Evolutionary conservation across 2,113 vertebrate genomes (phyloP).

Genomic region (Hyla sarda): DNA sequence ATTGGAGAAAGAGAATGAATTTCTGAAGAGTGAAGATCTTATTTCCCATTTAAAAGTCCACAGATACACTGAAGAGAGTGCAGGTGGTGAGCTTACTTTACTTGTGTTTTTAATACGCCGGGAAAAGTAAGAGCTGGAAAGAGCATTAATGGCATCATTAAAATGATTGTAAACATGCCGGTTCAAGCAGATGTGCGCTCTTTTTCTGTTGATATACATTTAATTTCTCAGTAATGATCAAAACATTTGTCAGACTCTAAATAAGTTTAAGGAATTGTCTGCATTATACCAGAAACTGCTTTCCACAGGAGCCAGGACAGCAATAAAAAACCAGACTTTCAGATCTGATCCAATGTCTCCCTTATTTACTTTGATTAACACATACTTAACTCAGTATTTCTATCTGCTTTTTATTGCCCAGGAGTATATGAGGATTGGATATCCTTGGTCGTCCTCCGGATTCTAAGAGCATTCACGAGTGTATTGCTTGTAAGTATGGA

Average conservation of each 20-base stretch:
- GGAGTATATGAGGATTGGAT: constrained; percentile 41
- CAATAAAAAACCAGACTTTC: constrained; percentile 73
- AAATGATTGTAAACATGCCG: constrained; percentile 76
- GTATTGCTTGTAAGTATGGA: constrained; percentile 19
- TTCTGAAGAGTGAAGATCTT: constrained; percentile 28
- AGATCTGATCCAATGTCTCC: constrained; percentile 65
- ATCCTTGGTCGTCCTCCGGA: constrained; percentile 46
- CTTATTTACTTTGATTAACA: constrained; percentile 70
- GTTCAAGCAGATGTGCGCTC: constrained; percentile 70
- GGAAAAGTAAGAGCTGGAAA: constrained; percentile 67
- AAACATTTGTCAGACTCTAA: constrained; percentile 69
- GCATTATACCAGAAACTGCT: constrained; percentile 69
- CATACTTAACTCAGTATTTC: constrained; percentile 60
- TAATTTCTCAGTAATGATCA: constrained; percentile 72
- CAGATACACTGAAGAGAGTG: constrained; percentile 51
- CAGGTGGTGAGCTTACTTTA: constrained; percentile 73
- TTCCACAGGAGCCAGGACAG: constrained; percentile 69
- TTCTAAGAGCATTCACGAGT: constrained; percentile 41
- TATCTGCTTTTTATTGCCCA: constrained; percentile 60
- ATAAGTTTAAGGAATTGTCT: constrained; percentile 67
- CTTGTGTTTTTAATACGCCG: constrained; percentile 64
- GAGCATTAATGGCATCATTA: constrained; percentile 72
- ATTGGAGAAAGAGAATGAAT: background rate
- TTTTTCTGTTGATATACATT: constrained; percentile 68
- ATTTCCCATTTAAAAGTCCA: constrained; percentile 18